These are phyloP conservation scores for Drosophila quasianomalipes DNA, from an alignment of 2,888 invertebrate species.

Conservation along the genomic window DNA sequence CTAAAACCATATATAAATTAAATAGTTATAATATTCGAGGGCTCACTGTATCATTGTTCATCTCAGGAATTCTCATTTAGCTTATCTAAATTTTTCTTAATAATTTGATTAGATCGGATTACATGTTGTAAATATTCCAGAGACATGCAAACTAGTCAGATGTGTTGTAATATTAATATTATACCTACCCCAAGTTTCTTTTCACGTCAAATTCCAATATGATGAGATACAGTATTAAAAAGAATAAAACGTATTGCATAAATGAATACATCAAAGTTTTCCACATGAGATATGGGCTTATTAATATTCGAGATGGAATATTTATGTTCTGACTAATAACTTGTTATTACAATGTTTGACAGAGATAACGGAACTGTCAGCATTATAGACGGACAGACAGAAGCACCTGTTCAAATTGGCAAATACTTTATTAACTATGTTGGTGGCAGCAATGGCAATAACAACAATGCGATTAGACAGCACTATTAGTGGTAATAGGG, in stretches of 20 bases:
- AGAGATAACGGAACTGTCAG: slow-evolving; percentile 20
- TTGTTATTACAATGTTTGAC: slow-evolving; percentile 29
- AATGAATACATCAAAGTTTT: neutral
- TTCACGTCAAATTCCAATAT: neutral
- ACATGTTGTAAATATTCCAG: neutral
- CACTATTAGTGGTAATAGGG: neutral
- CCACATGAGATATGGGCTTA: neutral
- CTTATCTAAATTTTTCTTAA: neutral
- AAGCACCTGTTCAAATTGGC: slow-evolving; percentile 18
- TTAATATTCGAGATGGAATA: neutral
- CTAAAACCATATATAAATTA: neutral
- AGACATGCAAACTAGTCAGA: neutral
- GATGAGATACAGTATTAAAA: neutral
- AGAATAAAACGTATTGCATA: neutral
- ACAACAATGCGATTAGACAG: neutral
- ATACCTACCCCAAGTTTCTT: neutral
- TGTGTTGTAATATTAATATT: neutral
- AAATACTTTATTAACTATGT: neutral
- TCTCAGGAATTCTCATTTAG: neutral
- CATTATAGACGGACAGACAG: neutral
- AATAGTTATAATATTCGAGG: neutral
- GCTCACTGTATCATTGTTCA: neutral
- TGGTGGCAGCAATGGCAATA: slow-evolving; percentile 1
- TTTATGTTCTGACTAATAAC: neutral
- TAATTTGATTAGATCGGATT: neutral